Base-by-base conservation (phyloP, 2,888 invertebrate genomes). In the Boloria selene region DNA sequence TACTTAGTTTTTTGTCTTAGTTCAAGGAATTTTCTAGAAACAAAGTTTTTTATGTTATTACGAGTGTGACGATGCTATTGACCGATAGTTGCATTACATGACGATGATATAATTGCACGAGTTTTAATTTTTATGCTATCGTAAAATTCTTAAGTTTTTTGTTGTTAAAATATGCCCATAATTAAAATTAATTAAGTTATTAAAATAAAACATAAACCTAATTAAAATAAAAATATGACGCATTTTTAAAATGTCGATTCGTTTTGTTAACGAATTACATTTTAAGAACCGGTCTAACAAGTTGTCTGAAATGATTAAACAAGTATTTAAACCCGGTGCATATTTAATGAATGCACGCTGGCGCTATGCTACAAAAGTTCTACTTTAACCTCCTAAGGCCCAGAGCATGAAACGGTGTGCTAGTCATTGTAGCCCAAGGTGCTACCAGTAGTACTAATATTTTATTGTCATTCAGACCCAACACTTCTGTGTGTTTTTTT, bases 1-100 rank as follows among this genome's bases (percentile, higher is more conserved):
- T 50, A 51, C 18, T 16, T 14, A 42, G 31, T 49, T 59, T 59
- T 26, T 1, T 31, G 22, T 17, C 13, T 13, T n/a, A 42, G 17
- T 52, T 45, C 42, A 55, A 55, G 26, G 64, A 58, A 64, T 58
- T 58, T 45, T 31, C 64, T 58, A 58, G 64, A 58, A 64, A 31
- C 51, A 5, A 22, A 6, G 14, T 4, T 42, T 47, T 16, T 54
- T 13, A 47, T 54, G 26, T 18, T 54, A 16, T 22, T 16, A 18
- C 26, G 10, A 14, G 26, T 45, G 22, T 50, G 50, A 51, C 16
- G 26, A 16, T 45, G 52, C 52, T 64, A 45, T 51, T 47, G 58
- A 10, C 51, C 52, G 45, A 22, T 52, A 16, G n/a, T 38, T 18
- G 17, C 13, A 44, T 64, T 64, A 17, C 55, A 38, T 55, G 14